Evolutionary conservation across 37 sponge, comb jelly and placozoan genomes (phyloP).

Genomic region (Lycopodina hypogea): DNA sequence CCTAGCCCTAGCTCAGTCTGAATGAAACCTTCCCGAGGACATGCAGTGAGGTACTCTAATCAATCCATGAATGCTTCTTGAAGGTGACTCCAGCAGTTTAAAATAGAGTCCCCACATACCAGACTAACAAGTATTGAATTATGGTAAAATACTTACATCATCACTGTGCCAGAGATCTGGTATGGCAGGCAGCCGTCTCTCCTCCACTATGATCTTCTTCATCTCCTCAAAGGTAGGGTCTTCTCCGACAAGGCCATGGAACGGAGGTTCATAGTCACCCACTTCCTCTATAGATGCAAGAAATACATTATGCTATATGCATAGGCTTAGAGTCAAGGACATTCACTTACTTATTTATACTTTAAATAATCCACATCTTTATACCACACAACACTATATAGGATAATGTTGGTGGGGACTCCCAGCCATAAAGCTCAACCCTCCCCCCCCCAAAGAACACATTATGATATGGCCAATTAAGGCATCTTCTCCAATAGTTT

Average conservation of each 20-base stretch:
- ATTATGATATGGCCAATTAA: no score
- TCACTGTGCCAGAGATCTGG: constrained; percentile 59
- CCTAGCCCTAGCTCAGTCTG: no score
- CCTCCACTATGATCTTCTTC: constrained; percentile 79
- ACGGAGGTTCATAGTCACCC: constrained; percentile 78
- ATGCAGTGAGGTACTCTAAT: no score
- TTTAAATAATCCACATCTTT: neutral
- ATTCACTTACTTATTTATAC: neutral
- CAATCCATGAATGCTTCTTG: no score
- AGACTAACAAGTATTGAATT: no score
- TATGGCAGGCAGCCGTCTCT: constrained; percentile 68
- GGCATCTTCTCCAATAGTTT: no score
- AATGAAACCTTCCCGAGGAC: no score
- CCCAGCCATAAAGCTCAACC: neutral
- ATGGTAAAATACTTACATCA: constrained; percentile 53
- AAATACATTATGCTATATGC: no score
- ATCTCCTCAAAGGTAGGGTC: constrained; percentile 97
- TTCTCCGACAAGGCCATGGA: constrained; percentile 63
- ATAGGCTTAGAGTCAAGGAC: neutral
- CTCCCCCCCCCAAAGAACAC: no score
- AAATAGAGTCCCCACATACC: no score
- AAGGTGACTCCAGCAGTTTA: no score
- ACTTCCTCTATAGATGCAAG: constrained; percentile 25
- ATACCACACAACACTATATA: neutral
- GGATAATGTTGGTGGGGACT: neutral